Evolutionary conservation across 2,797 vertebrate genomes (phyloP).

Genomic region (Halcyon badia): DNA sequence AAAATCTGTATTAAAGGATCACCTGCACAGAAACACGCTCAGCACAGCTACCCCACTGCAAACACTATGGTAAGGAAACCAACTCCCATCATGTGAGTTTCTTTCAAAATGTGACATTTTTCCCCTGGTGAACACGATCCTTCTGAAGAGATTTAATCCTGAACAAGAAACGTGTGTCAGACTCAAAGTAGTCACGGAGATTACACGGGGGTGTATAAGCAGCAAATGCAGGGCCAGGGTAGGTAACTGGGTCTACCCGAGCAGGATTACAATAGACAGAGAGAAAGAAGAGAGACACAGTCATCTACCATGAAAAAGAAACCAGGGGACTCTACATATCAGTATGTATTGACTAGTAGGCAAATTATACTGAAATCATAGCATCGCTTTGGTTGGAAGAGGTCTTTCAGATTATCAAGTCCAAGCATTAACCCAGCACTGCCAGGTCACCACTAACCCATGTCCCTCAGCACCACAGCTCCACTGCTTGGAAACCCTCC

Average conservation of each 20-base stretch:
- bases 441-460: neutral
- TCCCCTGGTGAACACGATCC: accelerated
- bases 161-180: neutral
- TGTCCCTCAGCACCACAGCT: neutral
- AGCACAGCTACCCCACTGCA: neutral
- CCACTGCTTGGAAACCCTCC: neutral
- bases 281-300: neutral
- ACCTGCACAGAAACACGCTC: accelerated
- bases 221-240: neutral
- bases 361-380: neutral
- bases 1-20: neutral
- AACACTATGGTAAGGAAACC: neutral
- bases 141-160: neutral
- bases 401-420: neutral
- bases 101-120: neutral
- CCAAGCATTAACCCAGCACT: neutral
- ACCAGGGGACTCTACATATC: neutral
- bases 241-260: neutral
- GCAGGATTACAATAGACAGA: neutral
- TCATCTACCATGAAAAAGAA: neutral
- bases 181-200: neutral
- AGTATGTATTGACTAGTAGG: neutral
- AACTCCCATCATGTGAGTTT: accelerated
- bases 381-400: neutral
- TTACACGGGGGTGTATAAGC: neutral